Evolutionary conservation across 2,113 vertebrate species (phyloP).

Genomic region (Chauna torquata): DNA sequence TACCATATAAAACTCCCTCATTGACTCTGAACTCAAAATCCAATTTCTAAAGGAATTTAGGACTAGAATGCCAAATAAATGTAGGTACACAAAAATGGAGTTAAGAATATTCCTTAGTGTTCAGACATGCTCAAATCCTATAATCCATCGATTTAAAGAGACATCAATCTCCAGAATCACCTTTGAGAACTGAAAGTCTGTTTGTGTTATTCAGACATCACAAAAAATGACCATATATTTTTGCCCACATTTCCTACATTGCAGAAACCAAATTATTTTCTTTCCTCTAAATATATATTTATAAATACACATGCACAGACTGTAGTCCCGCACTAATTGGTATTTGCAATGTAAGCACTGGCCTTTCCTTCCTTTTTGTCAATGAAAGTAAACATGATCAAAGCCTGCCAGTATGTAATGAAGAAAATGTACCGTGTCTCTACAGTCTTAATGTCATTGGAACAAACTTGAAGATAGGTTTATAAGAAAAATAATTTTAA

Average conservation of each 20-base stretch:
- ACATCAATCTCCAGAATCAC: background rate
- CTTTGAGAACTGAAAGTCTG: background rate
- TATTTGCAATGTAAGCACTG: constrained; percentile 58
- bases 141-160: background rate
- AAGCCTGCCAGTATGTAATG: constrained; percentile 29
- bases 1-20: background rate
- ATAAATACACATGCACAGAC: constrained; percentile 20
- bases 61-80: background rate
- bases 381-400: constrained; percentile 48
- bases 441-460: constrained; percentile 13
- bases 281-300: constrained; percentile 42
- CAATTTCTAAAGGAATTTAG: background rate
- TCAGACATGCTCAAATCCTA: background rate
- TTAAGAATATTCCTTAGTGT: background rate
- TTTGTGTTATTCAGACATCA: background rate
- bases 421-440: constrained; percentile 11
- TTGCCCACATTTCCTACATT: background rate
- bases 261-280: constrained; percentile 46
- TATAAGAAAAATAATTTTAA: constrained; percentile 14
- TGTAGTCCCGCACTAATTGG: constrained; percentile 33
- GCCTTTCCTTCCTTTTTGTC: constrained; percentile 48
- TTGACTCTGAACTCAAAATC: background rate
- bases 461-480: constrained; percentile 35
- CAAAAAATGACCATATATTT: background rate
- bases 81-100: background rate